These are phyloP conservation scores for Camponotus pennsylvanicus DNA, from an alignment of 1,140 invertebrate species.

Conservation along the genomic window DNA sequence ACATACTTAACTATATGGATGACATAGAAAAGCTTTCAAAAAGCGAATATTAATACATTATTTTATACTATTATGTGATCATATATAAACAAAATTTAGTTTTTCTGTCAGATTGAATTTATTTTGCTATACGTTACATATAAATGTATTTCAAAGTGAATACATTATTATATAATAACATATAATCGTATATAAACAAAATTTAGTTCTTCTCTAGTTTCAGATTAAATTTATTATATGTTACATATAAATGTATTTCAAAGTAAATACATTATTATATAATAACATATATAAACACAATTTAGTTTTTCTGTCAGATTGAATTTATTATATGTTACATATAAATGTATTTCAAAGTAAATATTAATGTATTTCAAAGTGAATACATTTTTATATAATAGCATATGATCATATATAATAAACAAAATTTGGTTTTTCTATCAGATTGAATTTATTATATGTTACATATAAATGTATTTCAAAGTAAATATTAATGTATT, in stretches of 20 bases:
- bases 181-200: too few species aligned
- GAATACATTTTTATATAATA: background rate
- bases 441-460: conserved; percentile 15
- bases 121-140: background rate
- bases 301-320: conserved; percentile 30
- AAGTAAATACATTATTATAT: too few species aligned
- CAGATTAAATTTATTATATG: too few species aligned
- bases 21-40: background rate
- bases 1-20: conserved; percentile 26
- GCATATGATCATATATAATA: background rate
- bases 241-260: too few species aligned
- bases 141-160: too few species aligned
- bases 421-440: conserved; percentile 18
- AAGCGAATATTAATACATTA: background rate
- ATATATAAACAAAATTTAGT: conserved; percentile 1
- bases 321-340: conserved; percentile 1
- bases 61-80: too few species aligned
- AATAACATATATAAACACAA: background rate
- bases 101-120: conserved; percentile 40
- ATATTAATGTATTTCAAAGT: conserved; percentile 1
- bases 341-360: background rate
- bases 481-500: too few species aligned
- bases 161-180: too few species aligned
- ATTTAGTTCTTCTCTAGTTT: too few species aligned
- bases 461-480: too few species aligned